phyloP scores from a whole-genome alignment of 2,113 vertebrate genomes.

The Gymnorhina tibicen region DNA sequence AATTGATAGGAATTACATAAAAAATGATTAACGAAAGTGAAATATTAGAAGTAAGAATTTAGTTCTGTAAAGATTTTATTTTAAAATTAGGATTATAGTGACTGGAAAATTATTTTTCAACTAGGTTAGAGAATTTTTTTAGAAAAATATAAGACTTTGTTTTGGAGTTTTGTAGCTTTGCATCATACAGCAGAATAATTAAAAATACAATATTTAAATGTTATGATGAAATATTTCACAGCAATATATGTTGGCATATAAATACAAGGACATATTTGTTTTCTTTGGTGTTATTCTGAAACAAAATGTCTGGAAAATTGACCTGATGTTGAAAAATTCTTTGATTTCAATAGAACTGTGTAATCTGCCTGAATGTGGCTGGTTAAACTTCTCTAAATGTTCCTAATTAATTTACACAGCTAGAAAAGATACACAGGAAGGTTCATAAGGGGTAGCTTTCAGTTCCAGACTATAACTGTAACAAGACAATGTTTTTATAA shows the following conservation, averaged over 20 bases:
- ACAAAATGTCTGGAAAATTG: not conserved
- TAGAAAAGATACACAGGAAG: not conserved
- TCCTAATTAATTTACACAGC: not conserved
- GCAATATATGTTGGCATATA: not conserved
- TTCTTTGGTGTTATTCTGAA: not conserved
- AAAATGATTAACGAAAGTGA: not conserved
- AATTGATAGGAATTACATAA: not conserved
- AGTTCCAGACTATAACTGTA: not conserved
- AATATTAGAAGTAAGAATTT: not conserved
- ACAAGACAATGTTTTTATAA: not conserved
- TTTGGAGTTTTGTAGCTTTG: not conserved
- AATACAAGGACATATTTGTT: not conserved
- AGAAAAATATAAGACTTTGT: not conserved
- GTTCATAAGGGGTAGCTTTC: not conserved
- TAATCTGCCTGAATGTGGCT: not conserved
- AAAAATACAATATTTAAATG: not conserved
- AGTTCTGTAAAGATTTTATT: not conserved
- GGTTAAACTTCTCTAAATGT: not conserved
- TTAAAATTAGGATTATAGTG: not conserved
- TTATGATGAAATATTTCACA: not conserved
- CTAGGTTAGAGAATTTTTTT: not conserved
- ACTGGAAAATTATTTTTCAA: not conserved
- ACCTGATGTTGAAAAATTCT: not conserved
- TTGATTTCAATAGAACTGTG: not conserved
- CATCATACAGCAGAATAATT: not conserved